phyloP scores from a whole-genome alignment of 2,113 vertebrate genomes.

The Thinocorus orbignyianus region DNA sequence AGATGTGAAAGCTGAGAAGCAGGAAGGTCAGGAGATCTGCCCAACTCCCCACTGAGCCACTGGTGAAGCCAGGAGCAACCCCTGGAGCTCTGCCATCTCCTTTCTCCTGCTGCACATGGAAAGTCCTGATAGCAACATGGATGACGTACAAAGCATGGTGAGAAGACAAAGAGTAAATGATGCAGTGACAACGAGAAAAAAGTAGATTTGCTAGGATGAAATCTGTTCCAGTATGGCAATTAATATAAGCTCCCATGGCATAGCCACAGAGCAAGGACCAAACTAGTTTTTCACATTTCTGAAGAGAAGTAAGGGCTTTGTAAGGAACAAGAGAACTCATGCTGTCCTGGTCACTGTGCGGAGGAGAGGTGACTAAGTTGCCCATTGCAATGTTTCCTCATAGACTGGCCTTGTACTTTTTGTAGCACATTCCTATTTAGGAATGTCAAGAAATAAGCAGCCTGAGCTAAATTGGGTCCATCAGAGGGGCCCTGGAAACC shows the following conservation, averaged over 20 bases:
- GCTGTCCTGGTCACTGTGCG: not conserved
- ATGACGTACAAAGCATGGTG: not conserved
- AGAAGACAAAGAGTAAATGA: not conserved
- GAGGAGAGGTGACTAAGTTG: not conserved
- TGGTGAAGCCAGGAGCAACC: not conserved
- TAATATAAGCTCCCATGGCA: not conserved
- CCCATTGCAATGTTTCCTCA: not conserved
- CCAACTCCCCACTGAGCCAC: not conserved
- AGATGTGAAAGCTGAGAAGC: not conserved
- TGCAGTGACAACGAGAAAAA: not conserved
- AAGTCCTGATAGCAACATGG: not conserved
- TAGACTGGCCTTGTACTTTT: not conserved
- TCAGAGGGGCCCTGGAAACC: not conserved
- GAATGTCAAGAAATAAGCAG: not conserved
- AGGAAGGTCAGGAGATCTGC: not conserved
- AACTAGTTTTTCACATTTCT: not conserved
- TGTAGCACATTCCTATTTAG: not conserved
- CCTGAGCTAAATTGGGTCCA: conserved; percentile 23
- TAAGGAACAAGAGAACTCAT: not conserved
- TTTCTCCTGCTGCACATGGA: not conserved
- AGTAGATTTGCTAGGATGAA: not conserved
- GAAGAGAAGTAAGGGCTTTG: not conserved
- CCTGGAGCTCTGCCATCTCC: not conserved
- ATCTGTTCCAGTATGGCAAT: not conserved
- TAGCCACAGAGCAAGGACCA: not conserved